These are phyloP conservation scores for Leucoraja erinaceus DNA, from an alignment of 2,113 vertebrate genomes.

Conservation along the genomic window DNA sequence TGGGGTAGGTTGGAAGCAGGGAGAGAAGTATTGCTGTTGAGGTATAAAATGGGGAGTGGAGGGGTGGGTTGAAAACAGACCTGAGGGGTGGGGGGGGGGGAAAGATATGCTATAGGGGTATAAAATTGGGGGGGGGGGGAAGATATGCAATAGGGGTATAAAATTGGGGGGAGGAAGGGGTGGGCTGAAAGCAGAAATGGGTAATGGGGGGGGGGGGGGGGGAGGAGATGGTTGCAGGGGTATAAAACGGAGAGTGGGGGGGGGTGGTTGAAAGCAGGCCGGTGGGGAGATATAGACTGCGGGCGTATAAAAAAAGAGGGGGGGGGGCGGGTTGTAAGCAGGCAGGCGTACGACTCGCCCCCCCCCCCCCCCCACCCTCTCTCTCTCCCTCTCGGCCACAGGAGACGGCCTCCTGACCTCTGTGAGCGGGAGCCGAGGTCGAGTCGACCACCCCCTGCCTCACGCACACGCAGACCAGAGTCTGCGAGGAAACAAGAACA, in stretches of 20 bases:
- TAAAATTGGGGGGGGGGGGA: too few relatives aligned
- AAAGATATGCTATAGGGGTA: too few relatives aligned
- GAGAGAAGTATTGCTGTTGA: conserved; percentile 48
- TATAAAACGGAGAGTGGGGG: too few relatives aligned
- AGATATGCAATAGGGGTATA: too few relatives aligned
- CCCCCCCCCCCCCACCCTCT: background rate
- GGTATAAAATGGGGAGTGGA: conserved; percentile 19
- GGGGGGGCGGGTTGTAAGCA: too few relatives aligned
- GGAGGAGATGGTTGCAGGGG: background rate
- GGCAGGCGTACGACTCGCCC: background rate
- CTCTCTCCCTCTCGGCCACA: too few relatives aligned
- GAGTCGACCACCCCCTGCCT: background rate
- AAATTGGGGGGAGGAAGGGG: too few relatives aligned
- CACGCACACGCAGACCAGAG: background rate
- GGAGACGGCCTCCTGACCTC: background rate
- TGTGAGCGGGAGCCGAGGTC: background rate
- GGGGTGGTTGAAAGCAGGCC: too few relatives aligned
- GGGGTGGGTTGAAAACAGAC: conserved; percentile 44
- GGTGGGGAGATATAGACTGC: too few relatives aligned
- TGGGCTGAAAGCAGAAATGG: too few relatives aligned
- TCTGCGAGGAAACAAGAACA: background rate
- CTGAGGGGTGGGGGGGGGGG: too few relatives aligned
- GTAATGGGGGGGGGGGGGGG: conserved; percentile 35
- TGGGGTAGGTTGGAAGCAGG: background rate
- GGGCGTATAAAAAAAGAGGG: too few relatives aligned